Conservation (phyloP, 2,113 vertebrate species). For the Hyaena hyaena region DNA sequence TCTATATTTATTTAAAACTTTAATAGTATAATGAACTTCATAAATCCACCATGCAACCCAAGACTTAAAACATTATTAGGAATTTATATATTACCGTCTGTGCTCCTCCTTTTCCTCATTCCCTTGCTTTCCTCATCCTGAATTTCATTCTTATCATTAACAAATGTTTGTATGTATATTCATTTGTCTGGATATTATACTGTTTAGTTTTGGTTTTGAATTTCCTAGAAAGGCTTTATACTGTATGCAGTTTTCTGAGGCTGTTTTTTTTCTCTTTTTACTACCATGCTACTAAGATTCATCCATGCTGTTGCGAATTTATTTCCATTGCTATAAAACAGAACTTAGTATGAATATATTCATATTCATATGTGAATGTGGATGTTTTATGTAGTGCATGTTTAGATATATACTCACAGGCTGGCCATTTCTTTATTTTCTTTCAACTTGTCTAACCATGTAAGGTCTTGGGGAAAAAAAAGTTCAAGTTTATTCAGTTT, state of each 20-base stretch:
- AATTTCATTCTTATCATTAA: slow-evolving; percentile 25
- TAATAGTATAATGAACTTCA: not conserved
- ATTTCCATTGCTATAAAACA: not conserved
- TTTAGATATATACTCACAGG: not conserved
- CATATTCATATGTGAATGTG: too few species aligned
- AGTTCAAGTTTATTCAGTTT: not conserved
- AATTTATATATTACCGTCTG: not conserved
- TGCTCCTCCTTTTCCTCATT: not conserved
- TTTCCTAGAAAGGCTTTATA: not conserved
- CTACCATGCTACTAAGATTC: not conserved
- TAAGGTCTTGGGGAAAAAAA: not conserved
- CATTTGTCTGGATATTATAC: not conserved
- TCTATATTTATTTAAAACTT: not conserved
- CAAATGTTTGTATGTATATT: not conserved
- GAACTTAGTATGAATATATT: not conserved
- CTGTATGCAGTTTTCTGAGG: not conserved
- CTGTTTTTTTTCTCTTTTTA: not conserved
- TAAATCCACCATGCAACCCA: not conserved
- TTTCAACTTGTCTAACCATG: not conserved
- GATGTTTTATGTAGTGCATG: not conserved
- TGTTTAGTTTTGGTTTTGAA: not conserved
- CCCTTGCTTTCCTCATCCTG: not conserved
- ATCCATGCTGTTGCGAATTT: not conserved
- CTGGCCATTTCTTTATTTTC: not conserved
- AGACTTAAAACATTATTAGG: not conserved